These are phyloP conservation scores for Sycophila texana DNA, from an alignment of 2,888 invertebrate genomes.

Conservation along the genomic window DNA sequence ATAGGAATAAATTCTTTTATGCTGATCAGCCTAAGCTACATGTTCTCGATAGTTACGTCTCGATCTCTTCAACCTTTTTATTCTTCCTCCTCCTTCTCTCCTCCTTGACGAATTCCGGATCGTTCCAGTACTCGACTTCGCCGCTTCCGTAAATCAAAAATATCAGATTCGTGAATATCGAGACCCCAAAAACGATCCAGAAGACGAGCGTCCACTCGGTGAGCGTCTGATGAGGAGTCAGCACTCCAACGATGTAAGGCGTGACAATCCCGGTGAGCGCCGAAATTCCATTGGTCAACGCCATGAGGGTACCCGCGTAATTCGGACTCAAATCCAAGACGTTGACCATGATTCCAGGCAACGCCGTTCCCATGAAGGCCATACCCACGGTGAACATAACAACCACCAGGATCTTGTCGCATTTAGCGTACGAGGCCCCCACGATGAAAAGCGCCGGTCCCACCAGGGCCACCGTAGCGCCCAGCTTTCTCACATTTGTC, in stretches of 20 bases:
- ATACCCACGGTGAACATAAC: constrained; percentile 75
- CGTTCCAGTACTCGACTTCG: constrained; percentile 87
- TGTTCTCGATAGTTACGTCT: constrained; percentile 3
- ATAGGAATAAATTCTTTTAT: not conserved
- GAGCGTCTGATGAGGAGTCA: constrained; percentile 75
- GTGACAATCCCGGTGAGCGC: constrained; percentile 84
- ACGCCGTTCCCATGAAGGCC: constrained; percentile 76
- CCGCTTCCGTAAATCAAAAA: constrained; percentile 85
- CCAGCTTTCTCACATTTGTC: constrained; percentile 75
- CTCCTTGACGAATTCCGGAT: constrained; percentile 75
- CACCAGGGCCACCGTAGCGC: constrained; percentile 76
- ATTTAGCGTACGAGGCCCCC: constrained; percentile 76
- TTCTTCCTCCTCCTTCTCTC: constrained; percentile 56
- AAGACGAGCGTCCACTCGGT: constrained; percentile 87
- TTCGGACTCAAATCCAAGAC: constrained; percentile 76
- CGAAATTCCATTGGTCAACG: constrained; percentile 80
- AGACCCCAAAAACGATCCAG: constrained; percentile 86
- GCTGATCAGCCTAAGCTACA: not conserved
- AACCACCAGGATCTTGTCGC: constrained; percentile 73
- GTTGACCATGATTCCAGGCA: constrained; percentile 77
- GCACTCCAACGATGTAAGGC: constrained; percentile 81
- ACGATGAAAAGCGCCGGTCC: constrained; percentile 76
- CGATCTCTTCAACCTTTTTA: constrained; percentile 43
- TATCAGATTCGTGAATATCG: constrained; percentile 82
- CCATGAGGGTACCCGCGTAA: constrained; percentile 77